phyloP scores from a whole-genome alignment of 2,113 vertebrate genomes.

The Nematolebias whitei region DNA sequence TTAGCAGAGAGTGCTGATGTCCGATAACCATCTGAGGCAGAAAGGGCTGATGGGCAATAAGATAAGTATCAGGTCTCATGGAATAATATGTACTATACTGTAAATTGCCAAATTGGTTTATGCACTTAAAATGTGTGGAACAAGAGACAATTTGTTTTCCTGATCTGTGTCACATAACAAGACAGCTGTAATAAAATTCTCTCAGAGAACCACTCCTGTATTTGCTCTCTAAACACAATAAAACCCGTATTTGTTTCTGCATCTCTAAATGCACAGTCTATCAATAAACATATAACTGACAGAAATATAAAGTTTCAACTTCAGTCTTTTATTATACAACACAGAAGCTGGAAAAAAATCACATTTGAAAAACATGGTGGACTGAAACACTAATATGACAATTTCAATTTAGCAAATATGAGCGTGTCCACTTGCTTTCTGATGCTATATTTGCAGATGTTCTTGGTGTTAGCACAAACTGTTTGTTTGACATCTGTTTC shows the following conservation, averaged over 20 bases:
- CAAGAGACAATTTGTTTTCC: slow-evolving; percentile 1
- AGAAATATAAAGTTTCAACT: not conserved
- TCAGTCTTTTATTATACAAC: slow-evolving; percentile 11
- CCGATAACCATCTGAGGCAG: slow-evolving; percentile 47
- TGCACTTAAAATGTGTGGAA: not conserved
- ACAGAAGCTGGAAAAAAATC: not conserved
- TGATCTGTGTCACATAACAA: not conserved
- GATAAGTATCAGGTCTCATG: slow-evolving; percentile 16
- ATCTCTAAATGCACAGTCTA: not conserved
- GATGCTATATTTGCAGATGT: slow-evolving; percentile 37
- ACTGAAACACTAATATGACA: slow-evolving; percentile 7
- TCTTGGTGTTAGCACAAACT: slow-evolving; percentile 20
- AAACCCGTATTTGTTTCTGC: not conserved
- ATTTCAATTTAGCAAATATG: slow-evolving; percentile 20
- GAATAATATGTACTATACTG: slow-evolving; percentile 2
- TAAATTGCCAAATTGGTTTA: not conserved
- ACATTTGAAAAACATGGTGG: slow-evolving; percentile 10
- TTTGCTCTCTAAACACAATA: not conserved
- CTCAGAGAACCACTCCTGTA: not conserved
- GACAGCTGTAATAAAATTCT: not conserved
- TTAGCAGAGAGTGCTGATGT: slow-evolving; percentile 42
- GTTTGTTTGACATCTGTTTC: slow-evolving; percentile 51
- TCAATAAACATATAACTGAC: slow-evolving; percentile 7
- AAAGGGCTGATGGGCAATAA: slow-evolving; percentile 40
- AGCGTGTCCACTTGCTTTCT: slow-evolving; percentile 34